phyloP scores from a whole-genome alignment of 2,888 invertebrate genomes.

The Drosophila pegasa region DNA sequence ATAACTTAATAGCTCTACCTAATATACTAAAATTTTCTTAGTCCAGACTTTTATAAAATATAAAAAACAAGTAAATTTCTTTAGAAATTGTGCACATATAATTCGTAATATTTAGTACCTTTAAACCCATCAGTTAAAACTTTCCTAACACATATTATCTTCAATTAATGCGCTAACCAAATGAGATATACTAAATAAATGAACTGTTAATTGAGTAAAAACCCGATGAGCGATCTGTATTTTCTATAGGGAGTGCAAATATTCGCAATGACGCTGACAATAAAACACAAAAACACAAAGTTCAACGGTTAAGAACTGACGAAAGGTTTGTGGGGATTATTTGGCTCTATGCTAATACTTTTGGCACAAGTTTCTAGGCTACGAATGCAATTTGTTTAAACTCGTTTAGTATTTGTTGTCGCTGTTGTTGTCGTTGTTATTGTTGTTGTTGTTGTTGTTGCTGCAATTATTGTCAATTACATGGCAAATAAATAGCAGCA shows the following conservation, averaged over 20 bases:
- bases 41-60: not conserved
- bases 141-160: not conserved
- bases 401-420: conserved; percentile 56
- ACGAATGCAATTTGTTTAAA: conserved; percentile 56
- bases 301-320: conserved; percentile 11
- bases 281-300: conserved; percentile 7
- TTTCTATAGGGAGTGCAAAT: not conserved
- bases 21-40: no score
- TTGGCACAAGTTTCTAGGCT: conserved; percentile 44
- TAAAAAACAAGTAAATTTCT: not conserved
- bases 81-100: not conserved
- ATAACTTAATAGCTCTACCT: no score
- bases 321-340: conserved; percentile 27
- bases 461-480: conserved; percentile 74
- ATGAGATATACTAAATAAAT: not conserved
- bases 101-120: not conserved
- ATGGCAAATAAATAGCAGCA: conserved; percentile 25
- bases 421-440: conserved; percentile 15
- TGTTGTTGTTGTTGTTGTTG: not conserved
- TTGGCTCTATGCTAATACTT: conserved; percentile 44
- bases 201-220: conserved; percentile 10
- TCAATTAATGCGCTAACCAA: not conserved
- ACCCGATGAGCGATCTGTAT: not conserved
- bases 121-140: not conserved
- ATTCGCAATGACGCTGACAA: conserved; percentile 11